Conservation (phyloP, 2,888 invertebrate genomes). For the Empis livida region DNA sequence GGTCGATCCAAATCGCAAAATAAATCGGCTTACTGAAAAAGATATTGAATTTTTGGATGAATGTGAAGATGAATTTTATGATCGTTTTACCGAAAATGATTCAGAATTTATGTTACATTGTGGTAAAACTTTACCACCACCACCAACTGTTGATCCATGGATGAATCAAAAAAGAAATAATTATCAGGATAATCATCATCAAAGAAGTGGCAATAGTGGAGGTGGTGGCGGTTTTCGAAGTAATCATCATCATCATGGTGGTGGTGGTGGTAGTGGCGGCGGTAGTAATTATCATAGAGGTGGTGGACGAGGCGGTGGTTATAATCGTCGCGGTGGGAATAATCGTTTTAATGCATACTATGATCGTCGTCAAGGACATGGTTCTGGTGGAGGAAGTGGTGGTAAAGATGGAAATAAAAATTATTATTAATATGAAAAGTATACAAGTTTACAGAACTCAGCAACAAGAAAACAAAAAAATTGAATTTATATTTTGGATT, state of each 20-base stretch:
- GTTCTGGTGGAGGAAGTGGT: background rate
- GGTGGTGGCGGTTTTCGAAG: constrained; percentile 16
- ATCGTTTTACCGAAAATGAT: constrained; percentile 50
- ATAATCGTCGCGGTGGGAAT: background rate
- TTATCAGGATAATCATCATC: background rate
- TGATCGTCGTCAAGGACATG: background rate
- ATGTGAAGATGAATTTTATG: constrained; percentile 48
- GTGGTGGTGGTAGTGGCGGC: constrained; percentile 13
- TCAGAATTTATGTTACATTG: constrained; percentile 42
- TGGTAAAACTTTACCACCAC: constrained; percentile 35
- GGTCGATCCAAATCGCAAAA: constrained; percentile 37
- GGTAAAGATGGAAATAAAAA: too few species aligned
- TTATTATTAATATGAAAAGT: too few species aligned
- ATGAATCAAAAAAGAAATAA: background rate
- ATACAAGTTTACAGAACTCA: too few species aligned
- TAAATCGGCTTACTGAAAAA: constrained; percentile 40
- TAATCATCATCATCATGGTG: constrained; percentile 15
- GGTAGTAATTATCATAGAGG: constrained; percentile 12
- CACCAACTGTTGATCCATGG: constrained; percentile 51
- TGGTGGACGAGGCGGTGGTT: background rate
- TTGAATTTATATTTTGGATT: too few species aligned
- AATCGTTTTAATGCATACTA: too few species aligned
- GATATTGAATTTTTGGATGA: constrained; percentile 46
- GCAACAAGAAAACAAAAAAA: too few species aligned
- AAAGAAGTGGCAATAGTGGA: constrained; percentile 8